phyloP scores from a whole-genome alignment of 2,888 invertebrate species.

The Cheilosia grossa region DNA sequence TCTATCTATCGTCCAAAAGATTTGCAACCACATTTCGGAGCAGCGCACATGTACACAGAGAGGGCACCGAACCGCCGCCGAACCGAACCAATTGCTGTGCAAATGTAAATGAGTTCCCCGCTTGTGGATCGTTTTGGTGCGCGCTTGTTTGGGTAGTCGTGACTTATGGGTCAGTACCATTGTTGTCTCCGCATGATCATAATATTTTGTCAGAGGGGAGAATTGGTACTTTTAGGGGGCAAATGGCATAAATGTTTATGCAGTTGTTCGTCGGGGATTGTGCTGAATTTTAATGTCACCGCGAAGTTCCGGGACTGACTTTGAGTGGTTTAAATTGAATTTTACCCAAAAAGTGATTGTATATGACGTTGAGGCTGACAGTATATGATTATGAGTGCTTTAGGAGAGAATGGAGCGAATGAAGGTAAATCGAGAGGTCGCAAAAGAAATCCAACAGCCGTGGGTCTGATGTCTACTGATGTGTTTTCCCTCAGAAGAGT shows the following conservation, averaged over 20 bases:
- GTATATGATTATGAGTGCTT: neutral
- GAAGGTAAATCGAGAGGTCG: neutral
- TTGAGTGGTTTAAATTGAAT: slow-evolving; percentile 11
- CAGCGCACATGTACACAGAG: neutral
- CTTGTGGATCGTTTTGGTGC: slow-evolving; percentile 28
- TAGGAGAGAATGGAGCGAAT: neutral
- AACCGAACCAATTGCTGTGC: slow-evolving; percentile 53
- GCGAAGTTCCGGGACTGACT: slow-evolving; percentile 35
- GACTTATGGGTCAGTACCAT: slow-evolving; percentile 73
- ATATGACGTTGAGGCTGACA: neutral
- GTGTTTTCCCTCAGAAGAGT: too few species aligned
- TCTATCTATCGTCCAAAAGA: slow-evolving; percentile 36
- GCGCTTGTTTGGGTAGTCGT: slow-evolving; percentile 70
- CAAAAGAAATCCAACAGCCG: too few species aligned
- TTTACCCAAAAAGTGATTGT: slow-evolving; percentile 5
- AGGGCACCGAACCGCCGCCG: slow-evolving; percentile 5
- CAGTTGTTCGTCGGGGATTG: slow-evolving; percentile 5
- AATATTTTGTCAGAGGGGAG: slow-evolving; percentile 56
- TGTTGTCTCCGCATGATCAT: slow-evolving; percentile 65
- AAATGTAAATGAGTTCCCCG: slow-evolving; percentile 68
- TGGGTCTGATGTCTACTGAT: too few species aligned
- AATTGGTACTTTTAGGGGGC: slow-evolving; percentile 10
- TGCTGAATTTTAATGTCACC: slow-evolving; percentile 48
- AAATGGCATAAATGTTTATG: slow-evolving; percentile 34
- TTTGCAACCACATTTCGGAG: slow-evolving; percentile 20